phyloP scores from a whole-genome alignment of 1,140 invertebrate species.

The Diorhabda elongata region DNA sequence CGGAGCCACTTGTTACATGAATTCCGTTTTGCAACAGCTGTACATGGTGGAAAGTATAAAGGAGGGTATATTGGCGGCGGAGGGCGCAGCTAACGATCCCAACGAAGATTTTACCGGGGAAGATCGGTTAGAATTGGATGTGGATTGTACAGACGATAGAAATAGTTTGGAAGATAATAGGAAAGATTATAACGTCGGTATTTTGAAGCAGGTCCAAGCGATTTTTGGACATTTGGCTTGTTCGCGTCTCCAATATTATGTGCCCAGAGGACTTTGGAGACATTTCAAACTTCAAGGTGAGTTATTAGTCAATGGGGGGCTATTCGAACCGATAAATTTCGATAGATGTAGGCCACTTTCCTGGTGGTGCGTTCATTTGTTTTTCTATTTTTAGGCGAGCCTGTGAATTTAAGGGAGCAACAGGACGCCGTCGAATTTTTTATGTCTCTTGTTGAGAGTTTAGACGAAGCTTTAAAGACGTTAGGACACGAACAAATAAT shows the following conservation, averaged over 20 bases:
- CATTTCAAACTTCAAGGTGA: slow-evolving; percentile 76
- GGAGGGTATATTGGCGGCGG: slow-evolving; percentile 67
- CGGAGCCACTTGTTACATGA: slow-evolving; percentile 99
- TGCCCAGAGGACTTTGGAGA: slow-evolving; percentile 94
- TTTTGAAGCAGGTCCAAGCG: slow-evolving; percentile 94
- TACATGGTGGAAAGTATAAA: slow-evolving; percentile 94
- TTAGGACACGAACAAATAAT: slow-evolving; percentile 89
- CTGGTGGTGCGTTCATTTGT: neutral
- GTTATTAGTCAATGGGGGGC: neutral
- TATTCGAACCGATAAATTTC: neutral
- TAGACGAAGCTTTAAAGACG: slow-evolving; percentile 94
- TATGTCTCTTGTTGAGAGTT: slow-evolving; percentile 93
- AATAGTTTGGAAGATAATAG: slow-evolving; percentile 55
- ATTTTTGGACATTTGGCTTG: slow-evolving; percentile 97
- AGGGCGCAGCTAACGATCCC: slow-evolving; percentile 82
- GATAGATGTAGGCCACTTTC: no score
- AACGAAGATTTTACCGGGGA: slow-evolving; percentile 89
- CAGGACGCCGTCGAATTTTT: slow-evolving; percentile 99
- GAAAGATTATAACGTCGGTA: slow-evolving; percentile 91
- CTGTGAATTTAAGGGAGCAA: slow-evolving; percentile 95
- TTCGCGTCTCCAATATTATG: slow-evolving; percentile 95
- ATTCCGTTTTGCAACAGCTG: slow-evolving; percentile 94
- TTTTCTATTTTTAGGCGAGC: slow-evolving; percentile 68
- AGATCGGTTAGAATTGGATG: slow-evolving; percentile 51
- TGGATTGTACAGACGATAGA: slow-evolving; percentile 48